Evolutionary conservation across 2,888 invertebrate species (phyloP).

Genomic region (Eupithecia dodoneata): DNA sequence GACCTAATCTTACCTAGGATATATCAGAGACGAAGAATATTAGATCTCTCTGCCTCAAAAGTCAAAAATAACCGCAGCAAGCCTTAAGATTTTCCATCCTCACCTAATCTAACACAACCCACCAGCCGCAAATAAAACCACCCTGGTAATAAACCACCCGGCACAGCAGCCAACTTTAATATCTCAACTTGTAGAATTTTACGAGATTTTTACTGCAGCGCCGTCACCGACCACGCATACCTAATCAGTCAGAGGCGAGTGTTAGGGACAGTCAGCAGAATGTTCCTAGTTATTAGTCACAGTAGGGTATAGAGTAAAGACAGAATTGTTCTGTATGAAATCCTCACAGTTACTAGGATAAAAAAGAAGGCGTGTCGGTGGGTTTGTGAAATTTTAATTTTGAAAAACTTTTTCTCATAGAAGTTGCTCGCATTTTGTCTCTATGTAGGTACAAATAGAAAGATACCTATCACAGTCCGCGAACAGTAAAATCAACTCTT

Average conservation of each 20-base stretch:
- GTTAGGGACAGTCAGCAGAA: constrained; percentile 23
- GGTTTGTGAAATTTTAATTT: background rate
- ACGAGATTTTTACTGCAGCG: constrained; percentile 61
- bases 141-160: constrained; percentile 32
- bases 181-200: constrained; percentile 62
- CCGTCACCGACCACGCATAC: constrained; percentile 53
- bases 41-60: background rate
- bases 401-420: background rate
- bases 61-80: background rate
- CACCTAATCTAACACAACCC: constrained; percentile 26
- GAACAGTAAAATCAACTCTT: background rate
- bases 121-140: constrained; percentile 30
- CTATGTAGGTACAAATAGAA: too few relatives aligned
- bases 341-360: background rate
- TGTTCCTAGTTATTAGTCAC: background rate
- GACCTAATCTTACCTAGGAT: background rate
- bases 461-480: too few relatives aligned
- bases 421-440: background rate
- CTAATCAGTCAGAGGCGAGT: constrained; percentile 50
- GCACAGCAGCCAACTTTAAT: constrained; percentile 49
- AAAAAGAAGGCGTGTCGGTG: background rate
- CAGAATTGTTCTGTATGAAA: too few relatives aligned
- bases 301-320: background rate
- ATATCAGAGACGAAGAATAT: background rate
- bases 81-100: constrained; percentile 11